Evolutionary conservation across 2,797 vertebrate species (phyloP).

Genomic region (Cyprinodon diabolis): DNA sequence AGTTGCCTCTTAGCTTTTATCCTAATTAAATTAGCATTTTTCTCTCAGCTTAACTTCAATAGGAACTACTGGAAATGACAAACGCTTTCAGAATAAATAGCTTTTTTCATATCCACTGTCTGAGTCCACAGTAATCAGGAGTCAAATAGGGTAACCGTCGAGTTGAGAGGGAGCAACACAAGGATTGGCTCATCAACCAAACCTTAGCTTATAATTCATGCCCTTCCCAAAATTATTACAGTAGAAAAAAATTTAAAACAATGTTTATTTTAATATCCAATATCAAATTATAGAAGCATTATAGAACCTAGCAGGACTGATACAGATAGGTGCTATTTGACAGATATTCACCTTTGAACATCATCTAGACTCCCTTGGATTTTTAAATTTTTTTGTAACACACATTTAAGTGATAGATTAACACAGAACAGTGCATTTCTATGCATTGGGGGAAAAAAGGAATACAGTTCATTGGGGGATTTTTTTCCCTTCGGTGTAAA

Average conservation of each 20-base stretch:
- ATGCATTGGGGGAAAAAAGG: no score
- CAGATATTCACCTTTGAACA: background rate
- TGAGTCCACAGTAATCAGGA: background rate
- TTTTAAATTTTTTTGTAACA: no score
- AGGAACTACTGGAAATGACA: background rate
- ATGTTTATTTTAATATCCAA: background rate
- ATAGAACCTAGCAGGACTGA: background rate
- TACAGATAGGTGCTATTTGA: background rate
- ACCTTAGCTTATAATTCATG: background rate
- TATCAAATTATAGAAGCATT: background rate
- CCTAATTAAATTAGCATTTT: slow-evolving; percentile 4
- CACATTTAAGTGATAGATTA: no score
- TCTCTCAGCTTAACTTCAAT: background rate
- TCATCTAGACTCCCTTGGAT: no score
- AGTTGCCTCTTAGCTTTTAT: background rate
- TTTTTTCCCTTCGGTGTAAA: no score
- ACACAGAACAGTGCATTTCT: no score
- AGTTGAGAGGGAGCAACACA: background rate
- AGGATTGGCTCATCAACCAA: background rate
- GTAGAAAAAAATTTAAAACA: background rate
- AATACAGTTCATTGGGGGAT: no score
- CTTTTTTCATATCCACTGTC: background rate
- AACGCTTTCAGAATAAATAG: background rate
- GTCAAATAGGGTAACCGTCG: background rate
- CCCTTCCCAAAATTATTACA: background rate